These are phyloP conservation scores for Eptatretus burgeri DNA, from an alignment of 2,113 vertebrate genomes.

Conservation along the genomic window DNA sequence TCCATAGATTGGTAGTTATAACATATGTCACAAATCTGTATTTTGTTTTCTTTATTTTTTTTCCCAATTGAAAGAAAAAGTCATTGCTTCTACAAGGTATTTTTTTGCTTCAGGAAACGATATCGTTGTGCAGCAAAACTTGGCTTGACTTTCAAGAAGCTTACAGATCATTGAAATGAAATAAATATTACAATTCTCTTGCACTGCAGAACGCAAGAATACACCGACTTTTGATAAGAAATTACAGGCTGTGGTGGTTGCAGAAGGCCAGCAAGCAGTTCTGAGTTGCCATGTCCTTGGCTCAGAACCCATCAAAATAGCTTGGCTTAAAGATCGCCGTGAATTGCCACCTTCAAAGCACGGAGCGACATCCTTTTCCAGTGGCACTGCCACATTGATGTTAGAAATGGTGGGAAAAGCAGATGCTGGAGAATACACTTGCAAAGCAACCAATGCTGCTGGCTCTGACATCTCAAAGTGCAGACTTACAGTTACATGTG, in stretches of 20 bases:
- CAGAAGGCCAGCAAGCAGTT: conserved; percentile 35
- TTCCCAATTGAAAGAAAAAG: no score
- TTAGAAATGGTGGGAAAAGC: conserved; percentile 25
- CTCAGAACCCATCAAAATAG: conserved; percentile 44
- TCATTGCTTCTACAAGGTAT: no score
- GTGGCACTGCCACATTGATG: conserved; percentile 43
- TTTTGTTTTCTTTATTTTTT: no score
- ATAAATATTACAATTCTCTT: not conserved
- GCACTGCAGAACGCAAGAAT: conserved; percentile 39
- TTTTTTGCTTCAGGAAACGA: no score
- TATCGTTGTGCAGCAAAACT: no score
- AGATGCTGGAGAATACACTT: conserved; percentile 56
- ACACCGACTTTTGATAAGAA: conserved; percentile 56
- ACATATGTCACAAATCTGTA: no score
- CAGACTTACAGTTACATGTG: conserved; percentile 70
- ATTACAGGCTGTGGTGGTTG: conserved; percentile 30
- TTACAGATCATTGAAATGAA: no score
- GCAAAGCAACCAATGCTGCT: conserved; percentile 56
- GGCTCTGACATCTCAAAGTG: conserved; percentile 42
- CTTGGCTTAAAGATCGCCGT: conserved; percentile 67
- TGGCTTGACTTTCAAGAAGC: no score
- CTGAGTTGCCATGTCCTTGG: conserved; percentile 53
- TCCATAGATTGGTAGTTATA: not conserved
- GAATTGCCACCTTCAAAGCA: conserved; percentile 38
- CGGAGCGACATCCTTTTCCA: conserved; percentile 40